Conservation (phyloP, 1,140 invertebrate genomes). For the Melanaphis sacchari region DNA sequence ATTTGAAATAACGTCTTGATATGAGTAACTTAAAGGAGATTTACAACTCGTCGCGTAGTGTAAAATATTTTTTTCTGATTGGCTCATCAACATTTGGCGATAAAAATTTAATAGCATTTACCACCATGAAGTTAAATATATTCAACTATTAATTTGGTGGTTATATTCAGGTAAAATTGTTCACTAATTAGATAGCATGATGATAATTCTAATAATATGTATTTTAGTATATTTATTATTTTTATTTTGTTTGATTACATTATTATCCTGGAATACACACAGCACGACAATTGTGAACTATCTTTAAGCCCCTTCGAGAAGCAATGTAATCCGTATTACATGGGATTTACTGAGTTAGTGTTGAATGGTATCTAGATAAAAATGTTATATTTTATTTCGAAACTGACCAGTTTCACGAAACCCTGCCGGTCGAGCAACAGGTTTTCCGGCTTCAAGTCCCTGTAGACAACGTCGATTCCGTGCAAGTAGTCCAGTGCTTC, state of each 20-base stretch:
- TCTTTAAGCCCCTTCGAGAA: too few species aligned
- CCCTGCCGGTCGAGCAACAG: slow-evolving; percentile 85
- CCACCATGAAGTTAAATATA: too few species aligned
- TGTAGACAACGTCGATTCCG: slow-evolving; percentile 84
- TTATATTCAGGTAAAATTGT: background rate
- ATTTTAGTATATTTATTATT: too few species aligned
- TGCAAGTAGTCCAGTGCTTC: slow-evolving; percentile 93
- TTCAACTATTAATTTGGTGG: background rate
- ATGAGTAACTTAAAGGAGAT: too few species aligned
- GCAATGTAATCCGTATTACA: background rate
- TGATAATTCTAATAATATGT: background rate
- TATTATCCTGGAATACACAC: too few species aligned
- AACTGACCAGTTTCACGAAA: slow-evolving; percentile 85
- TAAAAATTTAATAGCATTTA: background rate
- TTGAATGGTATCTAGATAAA: too few species aligned
- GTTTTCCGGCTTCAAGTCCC: slow-evolving; percentile 96
- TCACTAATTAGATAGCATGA: background rate
- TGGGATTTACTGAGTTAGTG: background rate
- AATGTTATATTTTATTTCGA: background rate
- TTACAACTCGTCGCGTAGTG: too few species aligned
- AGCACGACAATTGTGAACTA: background rate
- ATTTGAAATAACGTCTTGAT: too few species aligned
- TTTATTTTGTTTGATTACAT: too few species aligned
- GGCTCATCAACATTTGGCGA: background rate
- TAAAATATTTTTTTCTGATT: background rate